Evolutionary conservation across 2,888 invertebrate species (phyloP).

Genomic region (Ochropacha duplaris): DNA sequence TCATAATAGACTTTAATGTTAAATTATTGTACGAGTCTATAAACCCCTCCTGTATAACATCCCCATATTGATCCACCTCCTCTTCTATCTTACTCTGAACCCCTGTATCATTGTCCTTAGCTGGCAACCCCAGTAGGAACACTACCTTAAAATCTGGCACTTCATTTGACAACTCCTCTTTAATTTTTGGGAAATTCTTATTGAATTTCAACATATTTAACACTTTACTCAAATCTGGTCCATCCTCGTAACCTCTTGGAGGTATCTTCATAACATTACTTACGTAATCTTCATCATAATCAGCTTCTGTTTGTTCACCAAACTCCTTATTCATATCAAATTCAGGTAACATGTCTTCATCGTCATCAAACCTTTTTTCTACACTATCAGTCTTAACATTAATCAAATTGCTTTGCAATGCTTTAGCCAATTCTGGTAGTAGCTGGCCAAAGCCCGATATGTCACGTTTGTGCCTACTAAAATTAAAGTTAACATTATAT

Average conservation of each 20-base stretch:
- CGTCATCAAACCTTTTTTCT: constrained; percentile 61
- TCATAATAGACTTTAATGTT: constrained; percentile 92
- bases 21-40: constrained; percentile 93
- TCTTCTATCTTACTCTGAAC: constrained; percentile 85
- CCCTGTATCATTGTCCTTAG: constrained; percentile 81
- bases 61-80: constrained; percentile 87
- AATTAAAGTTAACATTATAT: constrained; percentile 27
- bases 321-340: constrained; percentile 74
- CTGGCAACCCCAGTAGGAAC: constrained; percentile 84
- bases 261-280: constrained; percentile 77
- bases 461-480: constrained; percentile 44
- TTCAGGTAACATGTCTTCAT: constrained; percentile 55
- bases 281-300: constrained; percentile 62
- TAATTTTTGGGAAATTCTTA: constrained; percentile 43
- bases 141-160: constrained; percentile 63
- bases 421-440: constrained; percentile 65
- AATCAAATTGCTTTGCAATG: constrained; percentile 51
- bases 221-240: constrained; percentile 51
- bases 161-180: constrained; percentile 27
- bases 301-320: constrained; percentile 35
- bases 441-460: constrained; percentile 56
- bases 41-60: constrained; percentile 92
- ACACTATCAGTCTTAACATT: constrained; percentile 48
- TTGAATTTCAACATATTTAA: constrained; percentile 49
- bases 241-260: constrained; percentile 62